Percentiles rank a stretch among this genome's conserved stretches.
Evolutionary conservation across 1,140 invertebrate genomes (phyloP).

Genomic region (Thaumetopoea pityocampa): DNA sequence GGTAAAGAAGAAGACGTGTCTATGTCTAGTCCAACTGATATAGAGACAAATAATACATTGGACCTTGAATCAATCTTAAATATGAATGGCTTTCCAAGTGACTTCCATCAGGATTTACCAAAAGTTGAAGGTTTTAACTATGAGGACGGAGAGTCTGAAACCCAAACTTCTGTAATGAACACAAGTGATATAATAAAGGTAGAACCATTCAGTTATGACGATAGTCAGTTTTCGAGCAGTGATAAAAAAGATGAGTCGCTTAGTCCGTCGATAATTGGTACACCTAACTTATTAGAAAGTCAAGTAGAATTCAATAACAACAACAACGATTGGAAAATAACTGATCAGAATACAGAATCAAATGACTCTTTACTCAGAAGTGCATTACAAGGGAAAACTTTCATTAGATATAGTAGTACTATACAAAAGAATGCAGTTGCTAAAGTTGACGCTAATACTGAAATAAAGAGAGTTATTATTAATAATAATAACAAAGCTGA

Average conservation of each 20-base stretch:
- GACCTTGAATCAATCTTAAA: conserved; percentile 82
- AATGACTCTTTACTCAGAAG: conserved; percentile 86
- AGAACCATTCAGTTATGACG: conserved; percentile 81
- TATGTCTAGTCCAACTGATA: conserved; percentile 77
- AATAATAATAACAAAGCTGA: conserved; percentile 72
- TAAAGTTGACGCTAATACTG: conserved; percentile 52
- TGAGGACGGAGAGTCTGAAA: conserved; percentile 77
- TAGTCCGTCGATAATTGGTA: conserved; percentile 62
- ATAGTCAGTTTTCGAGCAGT: conserved; percentile 80
- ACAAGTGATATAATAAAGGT: conserved; percentile 78
- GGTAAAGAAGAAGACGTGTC: conserved; percentile 76
- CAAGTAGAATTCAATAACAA: conserved; percentile 81
- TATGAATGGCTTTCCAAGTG: conserved; percentile 77
- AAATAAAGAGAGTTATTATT: conserved; percentile 62
- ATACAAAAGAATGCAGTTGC: conserved; percentile 56
- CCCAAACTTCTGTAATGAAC: conserved; percentile 79
- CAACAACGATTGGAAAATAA: conserved; percentile 88
- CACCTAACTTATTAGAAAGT: conserved; percentile 71
- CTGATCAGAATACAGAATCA: conserved; percentile 81
- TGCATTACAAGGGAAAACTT: conserved; percentile 85
- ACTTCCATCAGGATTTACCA: conserved; percentile 73
- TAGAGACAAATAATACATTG: conserved; percentile 75
- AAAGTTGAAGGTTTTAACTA: conserved; percentile 79
- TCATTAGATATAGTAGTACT: conserved; percentile 77
- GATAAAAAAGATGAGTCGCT: conserved; percentile 79